Percentiles rank a stretch among this genome's conserved stretches.
Conservation (phyloP, 2,113 vertebrate genomes). For the Tachysurus fulvidraco region DNA sequence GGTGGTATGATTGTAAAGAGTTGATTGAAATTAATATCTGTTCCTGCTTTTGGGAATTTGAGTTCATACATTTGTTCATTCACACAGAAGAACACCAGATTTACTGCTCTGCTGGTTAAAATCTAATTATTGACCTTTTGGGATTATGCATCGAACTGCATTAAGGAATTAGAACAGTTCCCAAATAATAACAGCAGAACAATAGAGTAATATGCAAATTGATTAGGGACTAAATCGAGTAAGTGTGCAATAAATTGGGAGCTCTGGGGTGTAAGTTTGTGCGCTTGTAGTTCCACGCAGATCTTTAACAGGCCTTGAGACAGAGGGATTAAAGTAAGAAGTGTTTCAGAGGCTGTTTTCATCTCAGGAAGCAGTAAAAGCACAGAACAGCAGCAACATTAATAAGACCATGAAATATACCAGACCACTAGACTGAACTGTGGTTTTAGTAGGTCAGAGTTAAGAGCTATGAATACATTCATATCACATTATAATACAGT, state of each 20-base stretch:
- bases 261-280: neutral
- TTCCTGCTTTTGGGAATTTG: neutral
- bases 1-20: neutral
- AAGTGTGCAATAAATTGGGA: neutral
- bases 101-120: neutral
- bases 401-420: neutral
- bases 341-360: neutral
- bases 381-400: neutral
- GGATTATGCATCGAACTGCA: neutral
- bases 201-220: neutral
- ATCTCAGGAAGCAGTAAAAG: neutral
- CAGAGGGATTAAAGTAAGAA: neutral
- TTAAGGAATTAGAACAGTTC: neutral
- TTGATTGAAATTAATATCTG: neutral
- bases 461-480: neutral
- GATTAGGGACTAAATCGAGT: neutral
- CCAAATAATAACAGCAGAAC: neutral
- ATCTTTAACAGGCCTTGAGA: slow-evolving; percentile 3
- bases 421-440: neutral
- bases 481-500: neutral
- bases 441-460: neutral
- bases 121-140: no score
- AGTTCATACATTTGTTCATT: neutral
- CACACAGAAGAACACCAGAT: neutral
- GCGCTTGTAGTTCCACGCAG: neutral